Evolutionary conservation across 2,113 vertebrate genomes (phyloP), one percentile per base, ranked within the genome.

Genomic region (Ptyas mucosa): DNA sequence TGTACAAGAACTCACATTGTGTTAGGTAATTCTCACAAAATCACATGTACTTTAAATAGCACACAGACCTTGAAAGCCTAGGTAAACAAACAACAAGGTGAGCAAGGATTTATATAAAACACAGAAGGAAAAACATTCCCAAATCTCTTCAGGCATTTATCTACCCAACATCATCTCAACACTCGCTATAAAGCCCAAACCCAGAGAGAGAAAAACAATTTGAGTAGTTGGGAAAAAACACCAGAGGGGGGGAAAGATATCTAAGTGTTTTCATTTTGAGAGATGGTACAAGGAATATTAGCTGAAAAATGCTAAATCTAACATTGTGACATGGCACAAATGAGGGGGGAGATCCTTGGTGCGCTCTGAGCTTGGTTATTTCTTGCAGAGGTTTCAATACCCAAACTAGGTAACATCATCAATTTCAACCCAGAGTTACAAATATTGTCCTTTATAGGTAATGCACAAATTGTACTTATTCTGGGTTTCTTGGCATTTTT

Each of bases 111-210:
- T 9, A 54, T 55, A 58, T 64, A 85, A n/a, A 89, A 81, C 92
- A 91, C 1, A 5, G 9, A 11, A 94, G 8, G 34, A 55, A 54
- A 61, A 90, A 93, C 86, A 88, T n/a, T 4, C 29, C 89, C 49
- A 57, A 93, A 90, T 92, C 39, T 85, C 49, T 92, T 6, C 86
- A n/a, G 9, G 64, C 91, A 95, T 96, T 93, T 57, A 95, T 94
- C 20, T 92, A 95, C 10, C 0, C 0, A 0, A 14, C 46, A 20
- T 34, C 64, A 85, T 85, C 52, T 11, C 52, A 64, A 54, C 1
- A 11, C 90, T 14, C 34, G 8, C 85, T 85, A 87, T 0, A 39
- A 39, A 94, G 91, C 58, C 75, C 85, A 5, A 92, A 49, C 87
- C 57, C 51, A 88, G 87, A 89, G 39, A 85, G 21, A 75, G 75